Base-by-base conservation (phyloP, 2,113 vertebrate genomes). In the Leucoraja erinaceus region DNA sequence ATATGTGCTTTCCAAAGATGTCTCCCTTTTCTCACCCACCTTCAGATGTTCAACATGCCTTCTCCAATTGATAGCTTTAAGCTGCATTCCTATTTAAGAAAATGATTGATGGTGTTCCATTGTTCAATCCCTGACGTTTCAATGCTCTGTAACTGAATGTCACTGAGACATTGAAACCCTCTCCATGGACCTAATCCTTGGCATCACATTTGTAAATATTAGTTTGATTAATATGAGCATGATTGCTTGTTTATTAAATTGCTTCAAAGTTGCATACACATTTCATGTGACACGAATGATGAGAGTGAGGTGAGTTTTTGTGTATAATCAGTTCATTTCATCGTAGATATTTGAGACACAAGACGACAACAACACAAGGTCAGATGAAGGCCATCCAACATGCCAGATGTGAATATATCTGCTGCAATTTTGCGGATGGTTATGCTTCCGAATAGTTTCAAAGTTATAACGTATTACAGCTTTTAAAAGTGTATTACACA, bases 241-340 rank as follows among this genome's bases (percentile, higher is more conserved):
- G 59, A 63, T 88, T 18, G 83, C n/a, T n/a, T 88, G 63, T 88
- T 88, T 88, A 63, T 88, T 84, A 84, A 56, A 25, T 84, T 63
- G 14, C 59, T 63, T 31, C 83, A 63, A 88, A 88, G 59, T 88
- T 88, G n/a, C 22, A 31, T 84, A 28, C 56, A 84, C 56, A 59
- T 84, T 63, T 88, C 56, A 63, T 56, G 83, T 63, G 83, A 88
- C 83, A 31, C 18, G 61, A 88, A 20, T 63, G 59, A n/a, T 14
- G 28, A 88, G 11, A 88, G 83, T 88, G 31, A 88, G 83, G 83
- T 63, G 83, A 63, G 83, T 88, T 31, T 31, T 88, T 63, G 83
- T 88, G 59, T 88, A 88, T 61, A 88, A 88, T 63, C 59, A 88
- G 59, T 88, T 63, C 59, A 88, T 14, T 88, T 88, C n/a, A 88